phyloP scores from a whole-genome alignment of 2,797 vertebrate genomes.

The Rhinichthys osculus region DNA sequence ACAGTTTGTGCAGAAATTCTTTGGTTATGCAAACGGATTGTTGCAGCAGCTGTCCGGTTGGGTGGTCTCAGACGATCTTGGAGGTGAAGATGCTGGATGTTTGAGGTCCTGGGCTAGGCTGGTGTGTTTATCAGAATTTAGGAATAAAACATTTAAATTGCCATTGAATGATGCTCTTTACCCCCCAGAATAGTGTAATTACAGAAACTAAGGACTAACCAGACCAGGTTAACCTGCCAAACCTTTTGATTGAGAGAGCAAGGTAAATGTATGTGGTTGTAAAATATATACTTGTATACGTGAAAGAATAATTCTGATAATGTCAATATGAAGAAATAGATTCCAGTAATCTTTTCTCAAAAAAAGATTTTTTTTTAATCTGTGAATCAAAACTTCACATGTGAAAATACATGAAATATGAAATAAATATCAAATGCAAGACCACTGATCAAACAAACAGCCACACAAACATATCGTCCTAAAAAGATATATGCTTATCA shows the following conservation, averaged over 20 bases:
- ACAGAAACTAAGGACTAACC: no score
- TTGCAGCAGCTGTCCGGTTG: no score
- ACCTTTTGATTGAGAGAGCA: no score
- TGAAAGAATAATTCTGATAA: neutral
- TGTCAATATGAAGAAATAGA: neutral
- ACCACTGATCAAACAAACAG: slow-evolving; percentile 30
- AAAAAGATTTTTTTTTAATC: slow-evolving; percentile 25
- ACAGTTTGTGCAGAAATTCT: no score
- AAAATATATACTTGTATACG: neutral
- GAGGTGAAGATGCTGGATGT: no score
- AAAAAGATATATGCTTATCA: neutral
- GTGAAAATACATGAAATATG: slow-evolving; percentile 46
- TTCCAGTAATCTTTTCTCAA: neutral
- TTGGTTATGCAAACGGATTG: no score
- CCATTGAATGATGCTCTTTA: no score
- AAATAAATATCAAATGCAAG: slow-evolving; percentile 42
- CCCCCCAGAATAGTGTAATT: no score
- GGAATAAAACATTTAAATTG: no score
- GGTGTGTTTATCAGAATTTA: neutral
- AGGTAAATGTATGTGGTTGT: neutral
- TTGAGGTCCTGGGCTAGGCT: no score
- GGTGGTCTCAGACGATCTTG: no score
- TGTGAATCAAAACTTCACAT: slow-evolving; percentile 28
- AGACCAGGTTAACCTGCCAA: no score
- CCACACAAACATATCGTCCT: slow-evolving; percentile 13